Evolutionary conservation across 2,888 invertebrate species (phyloP).

Genomic region (Tipula confusa): DNA sequence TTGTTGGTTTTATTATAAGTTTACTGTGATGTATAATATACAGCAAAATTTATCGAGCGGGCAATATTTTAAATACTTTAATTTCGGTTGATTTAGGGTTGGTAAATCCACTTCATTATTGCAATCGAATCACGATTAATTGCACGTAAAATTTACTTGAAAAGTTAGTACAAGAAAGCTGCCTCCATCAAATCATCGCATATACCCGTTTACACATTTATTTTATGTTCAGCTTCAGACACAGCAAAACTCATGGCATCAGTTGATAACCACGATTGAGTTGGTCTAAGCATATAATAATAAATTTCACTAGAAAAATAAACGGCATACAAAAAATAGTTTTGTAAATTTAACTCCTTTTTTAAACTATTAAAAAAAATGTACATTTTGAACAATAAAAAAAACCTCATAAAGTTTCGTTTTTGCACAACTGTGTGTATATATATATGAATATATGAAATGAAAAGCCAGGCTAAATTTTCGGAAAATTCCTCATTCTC

Average conservation of each 20-base stretch:
- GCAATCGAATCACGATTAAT: too few species aligned
- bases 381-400: background rate
- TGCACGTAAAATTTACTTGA: too few species aligned
- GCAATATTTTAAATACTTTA: background rate
- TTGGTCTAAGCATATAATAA: background rate
- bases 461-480: background rate
- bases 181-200: too few species aligned
- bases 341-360: background rate
- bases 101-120: background rate
- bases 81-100: background rate
- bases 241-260: background rate
- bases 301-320: background rate
- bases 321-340: background rate
- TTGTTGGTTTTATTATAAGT: background rate
- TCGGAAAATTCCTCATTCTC: background rate
- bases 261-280: constrained; percentile 12
- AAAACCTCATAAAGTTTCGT: background rate
- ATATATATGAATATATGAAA: background rate
- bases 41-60: background rate
- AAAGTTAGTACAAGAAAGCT: too few species aligned
- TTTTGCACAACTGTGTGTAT: background rate
- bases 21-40: background rate
- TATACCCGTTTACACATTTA: too few species aligned
- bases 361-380: background rate
- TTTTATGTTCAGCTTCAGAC: too few species aligned